Conservation (phyloP, 2,888 invertebrate species). For the Iselma pallidipennis region DNA sequence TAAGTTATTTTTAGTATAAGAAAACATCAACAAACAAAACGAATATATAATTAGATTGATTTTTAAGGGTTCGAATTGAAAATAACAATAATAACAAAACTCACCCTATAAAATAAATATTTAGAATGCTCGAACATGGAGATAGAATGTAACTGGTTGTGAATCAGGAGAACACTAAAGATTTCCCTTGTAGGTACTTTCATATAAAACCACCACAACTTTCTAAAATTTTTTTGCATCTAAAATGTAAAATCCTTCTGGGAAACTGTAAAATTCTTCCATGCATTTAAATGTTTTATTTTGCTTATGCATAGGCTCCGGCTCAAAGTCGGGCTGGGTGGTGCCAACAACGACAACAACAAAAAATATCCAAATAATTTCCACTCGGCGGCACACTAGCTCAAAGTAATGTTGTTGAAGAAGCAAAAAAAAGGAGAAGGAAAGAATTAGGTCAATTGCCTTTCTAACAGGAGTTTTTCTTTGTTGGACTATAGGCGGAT, state of each 20-base stretch:
- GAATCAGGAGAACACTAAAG: constrained; percentile 21
- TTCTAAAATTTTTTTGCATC: constrained; percentile 50
- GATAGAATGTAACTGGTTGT: constrained; percentile 2
- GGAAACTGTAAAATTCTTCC: constrained; percentile 54
- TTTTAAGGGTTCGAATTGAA: background rate
- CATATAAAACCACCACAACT: constrained; percentile 46
- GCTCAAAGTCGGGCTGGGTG: constrained; percentile 15
- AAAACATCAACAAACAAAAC: background rate
- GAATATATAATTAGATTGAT: background rate
- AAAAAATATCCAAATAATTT: constrained; percentile 47
- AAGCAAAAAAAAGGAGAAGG: constrained; percentile 1
- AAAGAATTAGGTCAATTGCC: background rate
- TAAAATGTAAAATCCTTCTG: constrained; percentile 45
- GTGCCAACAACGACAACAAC: constrained; percentile 14
- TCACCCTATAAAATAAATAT: background rate
- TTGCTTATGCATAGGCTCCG: constrained; percentile 41
- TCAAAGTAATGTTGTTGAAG: constrained; percentile 11
- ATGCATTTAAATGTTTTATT: constrained; percentile 57
- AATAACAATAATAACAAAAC: background rate
- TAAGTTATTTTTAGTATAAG: constrained; percentile 11
- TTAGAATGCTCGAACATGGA: background rate
- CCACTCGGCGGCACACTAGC: constrained; percentile 16
- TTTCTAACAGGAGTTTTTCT: background rate
- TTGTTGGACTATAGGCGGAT: background rate
- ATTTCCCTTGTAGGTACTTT: constrained; percentile 27